phyloP scores from a whole-genome alignment of 2,113 vertebrate species.

The Aspiorhynchus laticeps region DNA sequence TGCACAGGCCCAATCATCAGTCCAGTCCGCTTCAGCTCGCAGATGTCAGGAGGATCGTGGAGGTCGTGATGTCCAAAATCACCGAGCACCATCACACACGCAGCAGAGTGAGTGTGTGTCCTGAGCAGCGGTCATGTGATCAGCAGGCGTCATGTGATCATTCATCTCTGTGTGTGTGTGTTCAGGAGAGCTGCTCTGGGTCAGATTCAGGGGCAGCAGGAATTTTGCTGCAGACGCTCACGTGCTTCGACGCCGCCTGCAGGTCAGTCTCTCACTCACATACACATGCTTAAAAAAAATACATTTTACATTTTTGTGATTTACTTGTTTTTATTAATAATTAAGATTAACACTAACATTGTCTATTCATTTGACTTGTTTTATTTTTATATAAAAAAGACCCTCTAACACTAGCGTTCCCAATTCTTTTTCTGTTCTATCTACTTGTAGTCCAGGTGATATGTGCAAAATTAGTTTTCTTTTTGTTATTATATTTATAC shows the following conservation, averaged over 20 bases:
- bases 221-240: conserved; percentile 80
- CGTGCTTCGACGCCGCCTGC: conserved; percentile 88
- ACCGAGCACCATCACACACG: conserved; percentile 65
- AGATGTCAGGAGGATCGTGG: conserved; percentile 78
- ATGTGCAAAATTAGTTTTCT: no score
- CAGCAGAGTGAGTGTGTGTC: conserved; percentile 48
- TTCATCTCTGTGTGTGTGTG: background rate
- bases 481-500: no score
- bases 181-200: conserved; percentile 43
- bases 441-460: no score
- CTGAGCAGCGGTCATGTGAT: background rate
- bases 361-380: no score
- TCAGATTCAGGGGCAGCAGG: conserved; percentile 62
- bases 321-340: background rate
- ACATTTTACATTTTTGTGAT: background rate
- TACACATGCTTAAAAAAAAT: background rate
- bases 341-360: no score
- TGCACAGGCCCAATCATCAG: conserved; percentile 86
- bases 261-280: conserved; percentile 75
- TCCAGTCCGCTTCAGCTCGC: conserved; percentile 83
- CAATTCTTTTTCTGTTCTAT: no score
- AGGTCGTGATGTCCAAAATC: conserved; percentile 78
- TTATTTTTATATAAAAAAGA: no score
- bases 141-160: background rate
- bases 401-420: no score